Evolutionary conservation across 2,888 invertebrate genomes (phyloP), one percentile per base, ranked within the genome.

Genomic region (Theretra japonica): DNA sequence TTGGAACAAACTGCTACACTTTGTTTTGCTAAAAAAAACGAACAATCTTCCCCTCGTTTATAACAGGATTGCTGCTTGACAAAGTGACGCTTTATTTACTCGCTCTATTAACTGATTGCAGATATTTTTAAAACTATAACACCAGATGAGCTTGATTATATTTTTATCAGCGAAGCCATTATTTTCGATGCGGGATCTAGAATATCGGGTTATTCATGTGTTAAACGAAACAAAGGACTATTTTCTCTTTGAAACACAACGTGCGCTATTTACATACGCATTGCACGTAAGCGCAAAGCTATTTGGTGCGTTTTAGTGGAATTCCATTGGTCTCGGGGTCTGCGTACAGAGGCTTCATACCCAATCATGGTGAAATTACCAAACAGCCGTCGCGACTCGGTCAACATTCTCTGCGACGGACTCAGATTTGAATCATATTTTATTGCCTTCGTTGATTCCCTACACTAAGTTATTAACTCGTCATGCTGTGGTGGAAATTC

Each of bases 271-370:
- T 19, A 53, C 50, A 53, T 53, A 53, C n/a, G 53, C n/a, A 53
- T 53, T 7, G 41, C 15, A 41, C 41, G 19, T 6, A n/a, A 5
- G n/a, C 7, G n/a, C n/a, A n/a, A 53, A n/a, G 19, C 53, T 19
- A 53, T 53, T 53, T 53, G 53, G n/a, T n/a, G 53, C 53, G n/a
- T n/a, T 53, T 53, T 53, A 53, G 53, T 53, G 53, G n/a, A 53
- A n/a, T 53, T 15, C 53, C n/a, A 53, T 53, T n/a, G 1, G n/a
- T n/a, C 4, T 53, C 6, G 5, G 50, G 17, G n/a, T 53, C n/a
- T n/a, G 17, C n/a, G 19, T 6, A 53, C 53, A 4, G 6, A n/a
- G 53, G n/a, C 53, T n/a, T n/a, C n/a, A n/a, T n/a, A 53, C 53
- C n/a, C 53, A 53, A 53, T n/a, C n/a, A n/a, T 53, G 6, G 5